Base-by-base conservation (phyloP, 2,888 invertebrate species). In the Theretra japonica region DNA sequence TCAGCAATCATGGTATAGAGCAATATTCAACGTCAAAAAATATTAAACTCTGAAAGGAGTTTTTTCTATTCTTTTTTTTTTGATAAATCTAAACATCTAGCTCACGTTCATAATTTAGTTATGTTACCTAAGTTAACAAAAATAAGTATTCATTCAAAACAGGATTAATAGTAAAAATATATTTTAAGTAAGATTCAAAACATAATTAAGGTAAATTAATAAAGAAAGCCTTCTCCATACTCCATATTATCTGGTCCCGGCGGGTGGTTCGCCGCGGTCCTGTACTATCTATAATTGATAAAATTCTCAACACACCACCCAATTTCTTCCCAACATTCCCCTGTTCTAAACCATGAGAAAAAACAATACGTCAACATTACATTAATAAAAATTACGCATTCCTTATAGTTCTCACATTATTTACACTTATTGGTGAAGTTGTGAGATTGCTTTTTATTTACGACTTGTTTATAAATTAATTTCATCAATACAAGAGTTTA, bases 271-370 rank as follows among this genome's bases (percentile, higher is more conserved):
- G 73, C 69, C 82, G 79, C 74, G 75, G 59, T 69, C 72, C 59
- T 72, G 59, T 59, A 72, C 59, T 82, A 86, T 86, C 84, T 81
- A 87, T 88, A 88, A 91, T 91, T 91, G 91, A 92, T 92, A 90
- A 91, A 89, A 90, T 90, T 88, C 91, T 90, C 87, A 83, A 87
- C 87, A 86, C 86, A 89, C 89, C 85, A 84, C 85, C 83, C 84
- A 83, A 85, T 84, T 84, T 87, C 87, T 87, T 86, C 83, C 83
- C 83, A 80, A 82, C 87, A 88, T 90, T 89, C 89, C 81, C 85
- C 82, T 85, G 83, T 87, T 84, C 88, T 82, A 80, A 81, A 84
- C 82, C 83, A 83, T 85, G 84, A 82, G 48, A 65, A 74, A 69
- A 70, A 74, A 70, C 69, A 70, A 71, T 73, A 73, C 72, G 73